Base-by-base conservation (phyloP, 1,140 invertebrate species). In the Eriocheir sinensis region DNA sequence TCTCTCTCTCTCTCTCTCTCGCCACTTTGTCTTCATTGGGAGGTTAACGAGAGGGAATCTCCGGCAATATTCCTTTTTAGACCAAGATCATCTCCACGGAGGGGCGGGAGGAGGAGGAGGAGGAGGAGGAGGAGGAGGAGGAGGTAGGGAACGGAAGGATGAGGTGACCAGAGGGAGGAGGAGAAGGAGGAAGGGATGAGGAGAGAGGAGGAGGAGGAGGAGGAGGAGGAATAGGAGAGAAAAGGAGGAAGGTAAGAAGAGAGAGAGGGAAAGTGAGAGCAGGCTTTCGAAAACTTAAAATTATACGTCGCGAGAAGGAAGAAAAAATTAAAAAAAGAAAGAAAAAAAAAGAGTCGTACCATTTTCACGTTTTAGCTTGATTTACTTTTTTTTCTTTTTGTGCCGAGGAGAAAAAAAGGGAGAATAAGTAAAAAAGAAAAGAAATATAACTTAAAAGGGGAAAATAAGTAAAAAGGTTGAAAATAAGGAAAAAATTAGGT, bases 11-110 rank as follows among this genome's bases (percentile, higher is more conserved):
- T 86, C 83, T 86, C 83, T 86, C 40, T 72, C 60, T 72, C 44
- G 53, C 60, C 60, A 72, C 60, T 72, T 72, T 72, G 27, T 72
- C 60, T 72, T 86, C 83, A 38, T 86, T 86, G 60, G 60, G 21
- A 72, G 21, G 60, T 72, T 72, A 72, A 72, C 60, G 60, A 72
- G 60, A 72, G 60, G 60, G 60, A 72, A 72, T 72, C 60, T 72
- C 60, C 60, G 60, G 60, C 60, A 72, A 72, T 72, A 72, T 72
- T 72, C 60, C 60, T 72, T 72, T 72, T 72, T 72, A 72, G 60
- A 21, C 60, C 12, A 72, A 72, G 60, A 72, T 72, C 60, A 72
- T 72, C 60, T 72, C 21, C 60, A 72, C 60, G n/a, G 60, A 72
- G 60, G 60, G 21, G 27, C 21, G 60, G 60, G n/a, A n/a, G 60